Conservation (phyloP, 2,888 invertebrate species). For the Thecocarcelia acutangulata region DNA sequence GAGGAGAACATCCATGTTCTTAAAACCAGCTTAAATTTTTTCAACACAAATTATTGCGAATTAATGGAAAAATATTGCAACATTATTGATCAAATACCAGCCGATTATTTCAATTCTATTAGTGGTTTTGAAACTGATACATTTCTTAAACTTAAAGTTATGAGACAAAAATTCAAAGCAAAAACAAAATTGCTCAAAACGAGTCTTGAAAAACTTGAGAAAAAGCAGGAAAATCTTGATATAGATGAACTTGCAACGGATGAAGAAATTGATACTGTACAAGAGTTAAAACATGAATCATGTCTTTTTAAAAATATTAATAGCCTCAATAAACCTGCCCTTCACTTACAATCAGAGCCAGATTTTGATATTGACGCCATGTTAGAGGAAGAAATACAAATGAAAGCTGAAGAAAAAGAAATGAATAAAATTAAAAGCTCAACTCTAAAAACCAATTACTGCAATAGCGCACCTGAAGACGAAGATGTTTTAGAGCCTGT, state of each 20-base stretch:
- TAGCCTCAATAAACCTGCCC: slow-evolving; percentile 2
- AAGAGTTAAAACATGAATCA: slow-evolving; percentile 68
- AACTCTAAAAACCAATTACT: slow-evolving; percentile 19
- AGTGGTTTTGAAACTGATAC: slow-evolving; percentile 84
- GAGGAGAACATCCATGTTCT: slow-evolving; percentile 73
- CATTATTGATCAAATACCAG: slow-evolving; percentile 85
- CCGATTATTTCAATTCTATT: slow-evolving; percentile 84
- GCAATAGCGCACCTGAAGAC: slow-evolving; percentile 66
- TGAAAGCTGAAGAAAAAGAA: slow-evolving; percentile 71
- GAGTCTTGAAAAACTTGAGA: slow-evolving; percentile 73
- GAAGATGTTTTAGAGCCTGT: slow-evolving; percentile 65
- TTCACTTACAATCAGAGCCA: slow-evolving; percentile 46
- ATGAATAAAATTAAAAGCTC: neutral
- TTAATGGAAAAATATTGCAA: slow-evolving; percentile 85
- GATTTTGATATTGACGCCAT: slow-evolving; percentile 73
- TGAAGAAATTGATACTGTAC: neutral
- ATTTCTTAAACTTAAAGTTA: slow-evolving; percentile 83
- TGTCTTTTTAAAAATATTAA: neutral
- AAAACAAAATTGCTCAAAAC: slow-evolving; percentile 82
- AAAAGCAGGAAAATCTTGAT: slow-evolving; percentile 52
- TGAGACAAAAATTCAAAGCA: slow-evolving; percentile 84
- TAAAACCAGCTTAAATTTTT: slow-evolving; percentile 73
- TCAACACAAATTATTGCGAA: slow-evolving; percentile 84
- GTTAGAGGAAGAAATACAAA: slow-evolving; percentile 75
- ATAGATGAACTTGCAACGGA: slow-evolving; percentile 59